Base-by-base conservation (phyloP, 30 jellyfish, hydroid and myxozoan species). In the Turritopsis dohrnii region DNA sequence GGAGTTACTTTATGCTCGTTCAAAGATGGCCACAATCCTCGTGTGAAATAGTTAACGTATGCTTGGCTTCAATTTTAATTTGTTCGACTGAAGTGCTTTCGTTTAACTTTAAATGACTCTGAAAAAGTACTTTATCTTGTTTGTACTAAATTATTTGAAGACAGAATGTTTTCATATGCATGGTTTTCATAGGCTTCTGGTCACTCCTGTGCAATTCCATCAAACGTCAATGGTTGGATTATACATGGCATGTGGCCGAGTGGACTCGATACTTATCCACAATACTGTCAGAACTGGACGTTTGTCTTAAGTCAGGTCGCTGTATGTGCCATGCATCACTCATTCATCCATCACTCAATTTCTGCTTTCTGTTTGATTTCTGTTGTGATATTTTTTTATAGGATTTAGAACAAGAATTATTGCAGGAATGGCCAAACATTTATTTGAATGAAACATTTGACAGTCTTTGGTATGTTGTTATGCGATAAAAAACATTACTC, bases 1-100 rank as follows among this genome's bases (percentile, higher is more conserved):
- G 89, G 89, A 85, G 72, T 82, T 71, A 66, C 28, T 82, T 82
- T 28, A 82, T 82, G 89, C 74, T 82, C 18, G 89, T 82, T 25
- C 71, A 65, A 16, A 71, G 72, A 71, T 82, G 89, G 89, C 89
- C 89, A 20, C 83, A 66, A 66, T n/a, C 89, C 24, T 71, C 85
- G 4, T 82, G 89, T 66, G 89, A 82, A 71, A 41, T 26, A 41
- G 89, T 29, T 18, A 82, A 82, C 41, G 89, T 82, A 1, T 41
- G 60, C 60, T 41, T 41, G 60, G 13, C 5, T 41, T 3, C 5
- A 41, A 3, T 41, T 41, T 41, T 41, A n/a, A n/a, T n/a, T n/a
- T n/a, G n/a, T n/a, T n/a, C n/a, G n/a, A n/a, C n/a, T n/a, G n/a
- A n/a, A n/a, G n/a, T n/a, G 60, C 13, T 5, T 41, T 41, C 60